Evolutionary conservation across 2,113 vertebrate species (phyloP), one percentile per base, ranked within the genome.

Genomic region (Chamaetylas fuelleborni): DNA sequence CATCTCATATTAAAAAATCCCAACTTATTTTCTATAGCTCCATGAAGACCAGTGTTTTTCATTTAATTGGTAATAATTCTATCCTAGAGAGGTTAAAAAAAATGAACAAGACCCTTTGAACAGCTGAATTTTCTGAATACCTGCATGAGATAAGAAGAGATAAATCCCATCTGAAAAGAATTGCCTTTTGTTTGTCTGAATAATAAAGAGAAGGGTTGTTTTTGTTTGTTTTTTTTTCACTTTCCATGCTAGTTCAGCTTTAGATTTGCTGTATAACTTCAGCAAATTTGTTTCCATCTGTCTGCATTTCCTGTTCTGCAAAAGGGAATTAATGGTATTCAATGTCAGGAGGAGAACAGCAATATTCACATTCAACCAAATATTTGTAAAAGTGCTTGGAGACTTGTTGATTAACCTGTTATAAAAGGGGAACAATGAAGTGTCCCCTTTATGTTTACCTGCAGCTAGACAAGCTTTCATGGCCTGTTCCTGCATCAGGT

Each of bases 101-200:
- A 45, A 18, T 0, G 1, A 65, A 45, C 8, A 61, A 48, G 54
- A 48, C 19, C 67, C 50, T 79, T 70, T 47, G 33, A 86, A 61
- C 38, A 77, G 45, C 38, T 94, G 85, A 80, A 94, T 95, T 92
- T 95, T 95, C 87, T 90, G 81, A 95, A 93, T 96, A 77, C 81
- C 81, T 92, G 86, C 87, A 69, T 87, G 70, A 93, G 86, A 94
- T 90, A 91, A 77, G n/a, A 25, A 81, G 57, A 54, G 81, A 83
- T 85, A 93, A 93, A 85, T 42, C 9, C 8, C 33, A 66, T 22
- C 26, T 0, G 0, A 61, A 88, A 93, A 93, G 50, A 90, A 95
- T 57, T 84, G 47, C 67, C 76, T 88, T 95, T 88, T 96, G 81
- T 95, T 88, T 78, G 33, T 51, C 58, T 78, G 69, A 81, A 78